Evolutionary conservation across 1,140 invertebrate species (phyloP).

Genomic region (Brachionus calyciflorus): DNA sequence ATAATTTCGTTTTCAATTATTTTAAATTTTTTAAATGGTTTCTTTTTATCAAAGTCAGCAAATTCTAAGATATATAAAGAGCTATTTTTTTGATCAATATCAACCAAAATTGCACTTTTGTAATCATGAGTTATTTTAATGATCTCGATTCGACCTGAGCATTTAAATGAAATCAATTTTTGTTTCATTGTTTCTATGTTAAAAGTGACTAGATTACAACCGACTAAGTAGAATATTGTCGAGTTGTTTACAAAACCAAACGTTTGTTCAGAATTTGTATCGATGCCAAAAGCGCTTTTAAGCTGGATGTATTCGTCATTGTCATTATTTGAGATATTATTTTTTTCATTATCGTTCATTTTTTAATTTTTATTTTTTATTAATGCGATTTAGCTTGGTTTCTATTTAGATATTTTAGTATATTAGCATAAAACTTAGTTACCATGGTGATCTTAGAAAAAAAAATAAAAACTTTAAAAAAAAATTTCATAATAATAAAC

Average conservation of each 20-base stretch:
- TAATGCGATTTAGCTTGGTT: too few species aligned
- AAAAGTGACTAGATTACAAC: neutral
- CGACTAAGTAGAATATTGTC: neutral
- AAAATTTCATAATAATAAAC: neutral
- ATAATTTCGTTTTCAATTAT: neutral
- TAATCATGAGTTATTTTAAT: neutral
- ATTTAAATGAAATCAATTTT: neutral
- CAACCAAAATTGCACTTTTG: neutral
- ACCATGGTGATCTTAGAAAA: neutral
- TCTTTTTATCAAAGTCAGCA: neutral
- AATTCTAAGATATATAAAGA: neutral
- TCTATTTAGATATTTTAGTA: too few species aligned
- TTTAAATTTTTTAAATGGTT: neutral
- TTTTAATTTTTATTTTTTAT: too few species aligned
- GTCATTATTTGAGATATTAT: too few species aligned
- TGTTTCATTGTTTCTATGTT: constrained; percentile 7
- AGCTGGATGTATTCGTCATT: neutral
- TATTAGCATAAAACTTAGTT: too few species aligned
- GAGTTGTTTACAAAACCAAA: neutral
- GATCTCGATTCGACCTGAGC: neutral
- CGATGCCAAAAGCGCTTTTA: neutral
- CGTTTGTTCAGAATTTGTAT: neutral
- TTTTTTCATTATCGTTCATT: neutral
- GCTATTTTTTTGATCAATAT: constrained; percentile 3
- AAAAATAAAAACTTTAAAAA: neutral